Evolutionary conservation across 2,888 invertebrate species (phyloP).

Genomic region (Papilio gigon): DNA sequence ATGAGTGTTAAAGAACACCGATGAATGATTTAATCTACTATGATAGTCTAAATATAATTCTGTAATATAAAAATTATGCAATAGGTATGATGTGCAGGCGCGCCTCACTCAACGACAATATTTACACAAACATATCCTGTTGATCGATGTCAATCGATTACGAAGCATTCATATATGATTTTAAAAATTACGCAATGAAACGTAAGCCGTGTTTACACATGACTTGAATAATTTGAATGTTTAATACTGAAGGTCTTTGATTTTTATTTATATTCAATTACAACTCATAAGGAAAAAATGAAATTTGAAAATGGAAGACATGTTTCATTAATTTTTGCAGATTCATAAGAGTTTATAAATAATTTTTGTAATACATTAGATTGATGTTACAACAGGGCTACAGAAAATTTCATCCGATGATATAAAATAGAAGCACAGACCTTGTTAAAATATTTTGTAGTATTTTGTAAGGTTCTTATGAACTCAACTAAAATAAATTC

Average conservation of each 20-base stretch:
- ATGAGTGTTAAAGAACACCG: not conserved
- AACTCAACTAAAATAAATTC: conserved; percentile 15
- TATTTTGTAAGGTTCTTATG: not conserved
- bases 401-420: not conserved
- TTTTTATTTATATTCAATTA: too few species aligned
- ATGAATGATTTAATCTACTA: not conserved
- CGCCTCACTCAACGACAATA: conserved; percentile 31
- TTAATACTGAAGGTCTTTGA: not conserved
- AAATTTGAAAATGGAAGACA: not conserved
- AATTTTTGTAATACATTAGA: too few species aligned
- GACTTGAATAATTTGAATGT: not conserved
- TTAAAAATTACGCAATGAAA: conserved; percentile 32
- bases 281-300: not conserved
- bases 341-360: too few species aligned
- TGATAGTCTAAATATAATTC: not conserved
- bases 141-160: conserved; percentile 28
- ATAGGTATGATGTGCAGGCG: conserved; percentile 12
- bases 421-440: not conserved
- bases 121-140: conserved; percentile 21
- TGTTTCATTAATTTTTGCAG: not conserved
- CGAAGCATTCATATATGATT: conserved; percentile 1
- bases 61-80: conserved; percentile 17
- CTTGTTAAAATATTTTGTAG: not conserved
- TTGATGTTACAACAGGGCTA: too few species aligned
- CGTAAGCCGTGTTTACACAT: conserved; percentile 4